Evolutionary conservation across 2,113 vertebrate species (phyloP).

Genomic region (Ciconia maguari): DNA sequence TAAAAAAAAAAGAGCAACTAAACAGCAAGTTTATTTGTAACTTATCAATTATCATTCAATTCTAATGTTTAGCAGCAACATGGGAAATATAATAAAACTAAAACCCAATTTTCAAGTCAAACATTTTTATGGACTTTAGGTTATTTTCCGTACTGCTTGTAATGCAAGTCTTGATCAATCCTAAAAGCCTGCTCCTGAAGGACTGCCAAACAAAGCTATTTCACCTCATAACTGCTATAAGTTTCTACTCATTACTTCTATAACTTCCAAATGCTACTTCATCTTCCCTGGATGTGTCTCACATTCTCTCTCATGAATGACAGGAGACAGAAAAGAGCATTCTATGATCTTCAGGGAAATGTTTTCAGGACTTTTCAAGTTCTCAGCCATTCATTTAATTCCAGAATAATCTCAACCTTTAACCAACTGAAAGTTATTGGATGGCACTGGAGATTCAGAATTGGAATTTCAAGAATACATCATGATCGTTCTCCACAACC

Average conservation of each 20-base stretch:
- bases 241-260: background rate
- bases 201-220: constrained; percentile 26
- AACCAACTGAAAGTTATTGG: background rate
- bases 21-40: background rate
- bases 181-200: constrained; percentile 3
- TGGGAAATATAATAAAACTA: background rate
- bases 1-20: background rate
- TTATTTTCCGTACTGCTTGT: background rate
- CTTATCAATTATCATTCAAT: background rate
- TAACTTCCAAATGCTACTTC: constrained; percentile 7
- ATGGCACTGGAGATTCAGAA: background rate
- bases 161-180: constrained; percentile 1
- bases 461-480: background rate
- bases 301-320: background rate
- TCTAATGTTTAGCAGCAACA: background rate
- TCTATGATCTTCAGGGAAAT: background rate
- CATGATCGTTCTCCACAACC: background rate
- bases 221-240: background rate
- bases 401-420: background rate
- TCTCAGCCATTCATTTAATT: background rate
- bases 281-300: background rate
- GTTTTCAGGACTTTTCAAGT: background rate
- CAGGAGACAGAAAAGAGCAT: background rate
- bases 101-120: background rate
- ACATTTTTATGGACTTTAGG: background rate